Base-by-base conservation (phyloP, 2,888 invertebrate genomes). In the Nezara viridula region DNA sequence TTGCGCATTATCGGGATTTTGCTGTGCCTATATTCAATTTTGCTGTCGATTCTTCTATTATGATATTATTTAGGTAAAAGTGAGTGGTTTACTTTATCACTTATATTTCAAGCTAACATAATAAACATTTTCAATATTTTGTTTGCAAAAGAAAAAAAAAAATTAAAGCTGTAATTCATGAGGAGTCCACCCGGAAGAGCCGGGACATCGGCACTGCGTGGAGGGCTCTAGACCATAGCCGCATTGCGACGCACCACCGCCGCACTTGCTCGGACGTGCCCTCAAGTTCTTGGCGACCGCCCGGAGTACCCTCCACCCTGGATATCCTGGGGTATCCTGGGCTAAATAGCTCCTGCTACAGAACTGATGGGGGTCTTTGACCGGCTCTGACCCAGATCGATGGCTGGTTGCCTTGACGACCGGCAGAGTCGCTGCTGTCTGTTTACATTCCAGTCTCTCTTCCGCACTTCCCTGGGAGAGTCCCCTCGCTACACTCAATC, bases 311-410 rank as follows among this genome's bases (percentile, higher is more conserved):
- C 9, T 0, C 16, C 32, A 24, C 14, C 24, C 86, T 9, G 32
- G 37, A 40, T 52, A 24, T 5, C 24, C 86, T 9, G 32, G 37
- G 55, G 10, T 66, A 49, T 21, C 44, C 60, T 14, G 24, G 24
- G 4, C 66, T 14, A 19, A 37, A 86, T 49, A 50, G 86, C 52
- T 7, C 27, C 19, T 0, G 14, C 49, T 49, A 27, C 55, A 12
- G 60, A 44, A 32, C 77, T 50, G 55, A 77, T 81, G 89, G 85
- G 86, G 90, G 90, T 89, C 90, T 89, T 87, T 89, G 90, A 90
- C 90, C 90, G 89, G 88, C 60, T 73, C 73, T 90, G 90, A 90
- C 90, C 90, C 90, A 88, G 89, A 89, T 89, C 90, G 88, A 88
- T 85, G 49, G 47, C 73, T 37, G 88, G 88, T 89, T 73, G 88